phyloP scores from a whole-genome alignment of 2,888 invertebrate genomes.

The Diaperis boleti region DNA sequence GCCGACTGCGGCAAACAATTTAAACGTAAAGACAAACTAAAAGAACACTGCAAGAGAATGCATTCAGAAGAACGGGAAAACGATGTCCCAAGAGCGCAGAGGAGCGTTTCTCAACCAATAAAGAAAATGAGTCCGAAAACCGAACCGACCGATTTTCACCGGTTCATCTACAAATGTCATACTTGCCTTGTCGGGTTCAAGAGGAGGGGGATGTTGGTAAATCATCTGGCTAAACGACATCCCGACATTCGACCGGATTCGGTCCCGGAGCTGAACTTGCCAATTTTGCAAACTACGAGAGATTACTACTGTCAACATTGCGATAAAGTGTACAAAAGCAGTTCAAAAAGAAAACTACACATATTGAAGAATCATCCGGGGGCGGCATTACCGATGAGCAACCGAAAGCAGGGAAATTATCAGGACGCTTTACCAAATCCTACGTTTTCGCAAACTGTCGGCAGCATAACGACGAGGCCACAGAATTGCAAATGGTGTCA shows the following conservation, averaged over 20 bases:
- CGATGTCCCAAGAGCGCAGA: conserved; percentile 57
- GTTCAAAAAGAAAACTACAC: conserved; percentile 86
- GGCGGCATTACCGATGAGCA: conserved; percentile 72
- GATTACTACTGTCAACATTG: conserved; percentile 90
- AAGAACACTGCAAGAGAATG: conserved; percentile 78
- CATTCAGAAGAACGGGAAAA: conserved; percentile 68
- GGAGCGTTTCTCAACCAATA: conserved; percentile 47
- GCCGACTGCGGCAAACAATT: conserved; percentile 83
- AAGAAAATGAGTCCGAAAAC: conserved; percentile 72
- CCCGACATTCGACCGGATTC: conserved; percentile 74
- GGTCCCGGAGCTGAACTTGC: conserved; percentile 80
- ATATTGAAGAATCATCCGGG: conserved; percentile 88
- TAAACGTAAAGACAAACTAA: conserved; percentile 80
- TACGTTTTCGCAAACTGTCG: conserved; percentile 78
- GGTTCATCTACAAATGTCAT: conserved; percentile 83
- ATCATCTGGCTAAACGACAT: conserved; percentile 85
- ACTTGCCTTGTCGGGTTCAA: conserved; percentile 82
- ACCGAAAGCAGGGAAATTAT: conserved; percentile 58
- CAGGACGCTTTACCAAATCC: conserved; percentile 69
- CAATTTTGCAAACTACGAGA: conserved; percentile 80
- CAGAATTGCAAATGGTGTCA: conserved; percentile 85
- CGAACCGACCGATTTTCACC: conserved; percentile 75
- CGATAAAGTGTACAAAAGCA: conserved; percentile 85
- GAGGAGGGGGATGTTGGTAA: conserved; percentile 84
- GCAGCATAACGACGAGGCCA: conserved; percentile 77